Conservation (phyloP, 2,797 vertebrate genomes). For the Chrosomus eos region DNA sequence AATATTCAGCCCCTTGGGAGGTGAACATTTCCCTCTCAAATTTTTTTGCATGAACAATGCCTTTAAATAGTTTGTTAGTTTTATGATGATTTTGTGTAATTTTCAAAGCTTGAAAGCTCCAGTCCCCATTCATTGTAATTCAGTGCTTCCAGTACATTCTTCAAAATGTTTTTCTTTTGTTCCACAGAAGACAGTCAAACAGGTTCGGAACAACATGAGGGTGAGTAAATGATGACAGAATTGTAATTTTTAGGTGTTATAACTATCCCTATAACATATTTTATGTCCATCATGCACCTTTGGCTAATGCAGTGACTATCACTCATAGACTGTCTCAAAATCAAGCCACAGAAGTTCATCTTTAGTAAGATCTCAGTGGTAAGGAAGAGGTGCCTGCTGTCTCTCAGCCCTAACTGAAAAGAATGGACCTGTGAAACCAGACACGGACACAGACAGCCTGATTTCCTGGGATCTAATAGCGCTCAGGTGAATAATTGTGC, state of each 20-base stretch:
- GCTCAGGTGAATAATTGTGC: conserved; percentile 61
- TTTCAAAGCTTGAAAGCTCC: neutral
- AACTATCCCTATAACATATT: neutral
- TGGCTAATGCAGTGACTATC: neutral
- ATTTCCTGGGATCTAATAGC: conserved; percentile 51
- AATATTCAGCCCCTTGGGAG: neutral
- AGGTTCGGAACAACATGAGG: neutral
- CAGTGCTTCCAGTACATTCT: neutral
- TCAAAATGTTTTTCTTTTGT: neutral
- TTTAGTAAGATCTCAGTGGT: conserved; percentile 47
- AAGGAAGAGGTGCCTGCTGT: conserved; percentile 18
- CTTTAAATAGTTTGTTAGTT: neutral
- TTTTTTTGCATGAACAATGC: neutral
- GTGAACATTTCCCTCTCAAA: neutral
- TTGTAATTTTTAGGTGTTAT: neutral
- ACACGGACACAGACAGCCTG: conserved; percentile 44
- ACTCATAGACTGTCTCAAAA: neutral
- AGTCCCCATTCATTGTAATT: neutral
- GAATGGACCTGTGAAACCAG: conserved; percentile 46
- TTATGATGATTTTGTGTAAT: neutral
- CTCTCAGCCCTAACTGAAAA: conserved; percentile 50
- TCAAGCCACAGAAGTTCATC: neutral
- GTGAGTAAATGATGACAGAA: neutral
- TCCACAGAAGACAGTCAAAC: neutral
- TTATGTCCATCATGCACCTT: neutral